A percentile compares a stretch with the other conserved stretches of the same genome.
phyloP scores from a whole-genome alignment of 2,797 vertebrate genomes.

The Remorina albescens region DNA sequence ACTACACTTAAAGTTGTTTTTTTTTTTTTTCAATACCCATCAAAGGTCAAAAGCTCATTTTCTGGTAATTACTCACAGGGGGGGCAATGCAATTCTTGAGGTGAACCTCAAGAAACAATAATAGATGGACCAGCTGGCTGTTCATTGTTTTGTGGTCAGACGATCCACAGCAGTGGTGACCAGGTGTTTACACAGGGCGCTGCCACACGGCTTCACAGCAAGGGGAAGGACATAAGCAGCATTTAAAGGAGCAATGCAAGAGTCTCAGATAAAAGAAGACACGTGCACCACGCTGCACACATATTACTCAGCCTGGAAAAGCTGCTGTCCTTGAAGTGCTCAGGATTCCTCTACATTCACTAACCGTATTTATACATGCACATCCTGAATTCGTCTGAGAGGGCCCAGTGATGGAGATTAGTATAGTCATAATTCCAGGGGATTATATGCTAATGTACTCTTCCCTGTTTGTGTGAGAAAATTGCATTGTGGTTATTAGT shows the following conservation, averaged over 20 bases:
- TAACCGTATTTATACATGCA: constrained; percentile 25
- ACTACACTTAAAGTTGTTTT: constrained; percentile 79
- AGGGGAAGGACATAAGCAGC: constrained; percentile 63
- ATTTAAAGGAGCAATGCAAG: constrained; percentile 59
- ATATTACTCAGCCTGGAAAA: constrained; percentile 29
- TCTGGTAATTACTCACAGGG: constrained; percentile 84
- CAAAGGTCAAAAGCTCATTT: constrained; percentile 87
- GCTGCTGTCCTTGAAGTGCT: constrained; percentile 58
- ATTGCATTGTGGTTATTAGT: constrained; percentile 84
- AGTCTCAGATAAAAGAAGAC: constrained; percentile 37
- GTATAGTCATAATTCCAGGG: constrained; percentile 81
- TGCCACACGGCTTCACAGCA: constrained; percentile 63
- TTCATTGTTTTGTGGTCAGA: constrained; percentile 84
- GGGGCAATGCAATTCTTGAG: constrained; percentile 71
- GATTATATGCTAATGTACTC: constrained; percentile 84
- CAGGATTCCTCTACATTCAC: constrained; percentile 30
- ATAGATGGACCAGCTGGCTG: constrained; percentile 83
- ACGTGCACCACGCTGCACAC: constrained; percentile 11
- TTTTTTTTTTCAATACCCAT: constrained; percentile 81
- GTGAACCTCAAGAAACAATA: constrained; percentile 84
- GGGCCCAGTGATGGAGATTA: constrained; percentile 72
- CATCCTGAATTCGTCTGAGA: constrained; percentile 51
- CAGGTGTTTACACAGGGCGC: constrained; percentile 83
- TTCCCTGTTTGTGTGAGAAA: constrained; percentile 82
- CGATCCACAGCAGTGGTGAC: constrained; percentile 71